Evolutionary conservation across 2,797 vertebrate species (phyloP), one percentile per base, ranked within the genome.

Genomic region (Pitangus sulphuratus): DNA sequence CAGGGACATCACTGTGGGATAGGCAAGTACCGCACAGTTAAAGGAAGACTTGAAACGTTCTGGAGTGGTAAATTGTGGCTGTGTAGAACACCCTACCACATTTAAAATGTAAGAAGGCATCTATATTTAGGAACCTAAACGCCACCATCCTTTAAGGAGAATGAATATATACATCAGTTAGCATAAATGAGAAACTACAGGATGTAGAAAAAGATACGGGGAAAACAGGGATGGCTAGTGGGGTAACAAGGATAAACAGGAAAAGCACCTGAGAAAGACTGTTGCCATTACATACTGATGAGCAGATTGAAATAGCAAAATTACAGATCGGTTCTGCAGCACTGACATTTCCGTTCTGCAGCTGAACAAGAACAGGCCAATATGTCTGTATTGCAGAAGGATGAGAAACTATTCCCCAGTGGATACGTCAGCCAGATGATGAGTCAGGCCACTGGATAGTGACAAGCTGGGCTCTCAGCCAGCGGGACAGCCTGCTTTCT

Each of bases 401-500:
- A 68, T 17, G 48, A 88, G 65, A 79, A 90, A 56, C 33, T 35
- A 18, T 47, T 83, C 45, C 61, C 35, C 28, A 33, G 85, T 4
- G 57, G 50, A 31, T 68, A 80, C 14, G 50, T 91, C 87, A 91
- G 85, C 21, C 31, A 76, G 85, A 81, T 44, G 88, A 95, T 91
- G 95, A 97, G 65, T 93, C 93, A 91, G 89, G 65, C 80, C 80
- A 61, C 76, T 4, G 31, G 50, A 65, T 33, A 89, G 87, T 64
- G 95, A 92, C 89, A 77, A 77, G 60, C 71, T 85, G 94, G 96
- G 94, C 94, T 84, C n/a, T 8, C n/a, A 69, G 94, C 93, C 94
- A 95, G 80, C 0, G 0, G 72, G 87, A 71, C 57, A 81, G 85
- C 42, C 85, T 74, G 77, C 40, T n/a, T 72, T 64, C 53, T 86